Conservation (phyloP, 2,888 invertebrate genomes). For the Dilophus febrilis region DNA sequence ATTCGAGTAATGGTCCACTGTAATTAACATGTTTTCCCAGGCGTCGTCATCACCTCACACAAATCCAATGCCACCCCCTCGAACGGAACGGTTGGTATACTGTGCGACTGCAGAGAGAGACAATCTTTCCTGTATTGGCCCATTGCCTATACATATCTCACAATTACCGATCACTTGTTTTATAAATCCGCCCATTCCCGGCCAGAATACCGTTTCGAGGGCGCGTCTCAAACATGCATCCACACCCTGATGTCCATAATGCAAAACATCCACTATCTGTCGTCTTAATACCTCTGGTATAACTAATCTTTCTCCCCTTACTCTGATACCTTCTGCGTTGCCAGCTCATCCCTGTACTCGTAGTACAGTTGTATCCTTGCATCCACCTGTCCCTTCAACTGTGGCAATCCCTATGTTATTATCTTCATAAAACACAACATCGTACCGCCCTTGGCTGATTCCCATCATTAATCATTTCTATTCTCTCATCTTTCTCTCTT, state of each 20-base stretch:
- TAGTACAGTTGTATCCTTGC: slow-evolving; percentile 1
- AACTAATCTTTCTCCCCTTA: slow-evolving; percentile 5
- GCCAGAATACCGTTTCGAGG: slow-evolving; percentile 9
- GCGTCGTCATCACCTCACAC: slow-evolving; percentile 2
- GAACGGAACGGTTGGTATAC: slow-evolving; percentile 10
- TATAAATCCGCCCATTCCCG: slow-evolving; percentile 4
- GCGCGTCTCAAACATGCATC: slow-evolving; percentile 7
- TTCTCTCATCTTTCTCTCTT: slow-evolving; percentile 1
- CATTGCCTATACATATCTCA: background rate
- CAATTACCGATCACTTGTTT: slow-evolving; percentile 2
- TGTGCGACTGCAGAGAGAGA: slow-evolving; percentile 9
- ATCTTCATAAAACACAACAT: background rate
- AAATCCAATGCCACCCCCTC: slow-evolving; percentile 11
- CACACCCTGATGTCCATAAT: slow-evolving; percentile 8
- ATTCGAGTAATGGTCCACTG: slow-evolving; percentile 13
- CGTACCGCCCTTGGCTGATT: background rate
- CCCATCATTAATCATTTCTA: background rate
- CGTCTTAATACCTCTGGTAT: background rate
- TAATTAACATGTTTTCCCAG: slow-evolving; percentile 9
- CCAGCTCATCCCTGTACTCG: slow-evolving; percentile 5
- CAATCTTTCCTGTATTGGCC: slow-evolving; percentile 2
- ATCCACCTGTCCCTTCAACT: background rate
- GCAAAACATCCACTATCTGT: slow-evolving; percentile 4
- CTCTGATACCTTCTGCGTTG: slow-evolving; percentile 8
- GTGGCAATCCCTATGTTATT: background rate